Evolutionary conservation across 1,140 invertebrate species (phyloP), one percentile per base, ranked within the genome.

Genomic region (Heliconius melpomene): DNA sequence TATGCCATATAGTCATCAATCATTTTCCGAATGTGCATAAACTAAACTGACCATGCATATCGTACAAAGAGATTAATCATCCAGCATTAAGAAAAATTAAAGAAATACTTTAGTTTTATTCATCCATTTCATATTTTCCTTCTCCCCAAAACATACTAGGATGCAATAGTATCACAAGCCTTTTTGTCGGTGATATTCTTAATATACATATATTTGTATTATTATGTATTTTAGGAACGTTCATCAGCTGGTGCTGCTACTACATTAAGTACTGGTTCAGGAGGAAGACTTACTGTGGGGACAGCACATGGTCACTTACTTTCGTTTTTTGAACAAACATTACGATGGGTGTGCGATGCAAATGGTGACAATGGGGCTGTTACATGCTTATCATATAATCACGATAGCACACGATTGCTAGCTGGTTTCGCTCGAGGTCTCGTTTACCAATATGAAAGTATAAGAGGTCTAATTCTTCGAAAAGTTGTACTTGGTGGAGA

Each of bases 241-340:
- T 97, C 98, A 29, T 97, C 98, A 94, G 97, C 98, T 76, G 98
- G 98, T 32, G 95, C 97, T 77, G 98, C 98, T 3, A 98, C 98
- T 85, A 96, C 97, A 29, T 95, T 97, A 36, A 96, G 97, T 81
- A 97, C 97, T 57, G 97, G 97, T 75, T 96, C 96, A 2, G 96
- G 96, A 72, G 96, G 97, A 87, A 97, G 88, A 80, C 83, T 99
- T 82, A 97, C 97, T 26, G 96, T 99, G 72, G 98, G 99, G 52
- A 99, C 98, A 60, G 98, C 98, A 57, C 98, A 99, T 94, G 98
- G 98, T 29, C 96, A 98, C 80, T 96, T 99, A 76, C 94, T 99
- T 20, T 96, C 98, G 75, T 99, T 99, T 95, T 98, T 98, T 95
- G 96, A 96, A 36, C 98, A 98, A 94, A 97, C 96, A 23, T 93